These are phyloP conservation scores for Neocrepidodera transversa DNA, from an alignment of 2,888 invertebrate species.

Conservation along the genomic window DNA sequence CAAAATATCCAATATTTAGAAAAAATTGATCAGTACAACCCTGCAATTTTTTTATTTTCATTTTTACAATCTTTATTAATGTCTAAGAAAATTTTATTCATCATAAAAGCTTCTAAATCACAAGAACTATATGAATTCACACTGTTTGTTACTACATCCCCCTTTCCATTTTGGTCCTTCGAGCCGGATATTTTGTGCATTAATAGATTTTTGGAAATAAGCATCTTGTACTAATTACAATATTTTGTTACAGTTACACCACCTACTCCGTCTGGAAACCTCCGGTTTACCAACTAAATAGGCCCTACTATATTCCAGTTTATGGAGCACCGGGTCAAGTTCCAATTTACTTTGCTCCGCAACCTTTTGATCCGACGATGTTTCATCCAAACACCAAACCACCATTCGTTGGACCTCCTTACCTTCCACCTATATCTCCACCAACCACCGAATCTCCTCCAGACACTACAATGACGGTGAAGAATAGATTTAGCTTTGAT, in stretches of 20 bases:
- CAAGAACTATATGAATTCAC: no score
- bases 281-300: slow-evolving; percentile 46
- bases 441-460: slow-evolving; percentile 25
- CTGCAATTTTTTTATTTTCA: no score
- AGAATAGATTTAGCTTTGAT: slow-evolving; percentile 33
- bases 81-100: no score
- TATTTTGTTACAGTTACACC: slow-evolving; percentile 21
- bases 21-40: no score
- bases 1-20: no score
- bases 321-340: slow-evolving; percentile 49
- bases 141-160: no score
- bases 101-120: no score
- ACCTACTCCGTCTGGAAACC: slow-evolving; percentile 47
- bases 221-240: no score
- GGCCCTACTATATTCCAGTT: slow-evolving; percentile 57
- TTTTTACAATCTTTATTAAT: no score
- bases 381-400: slow-evolving; percentile 46
- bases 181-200: no score
- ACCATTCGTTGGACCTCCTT: slow-evolving; percentile 43
- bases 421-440: slow-evolving; percentile 48
- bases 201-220: no score
- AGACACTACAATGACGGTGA: slow-evolving; percentile 19
- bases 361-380: slow-evolving; percentile 50
- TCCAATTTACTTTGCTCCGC: slow-evolving; percentile 55
- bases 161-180: no score